Evolutionary conservation across 2,113 vertebrate species (phyloP).

Genomic region (Lycaon pictus): DNA sequence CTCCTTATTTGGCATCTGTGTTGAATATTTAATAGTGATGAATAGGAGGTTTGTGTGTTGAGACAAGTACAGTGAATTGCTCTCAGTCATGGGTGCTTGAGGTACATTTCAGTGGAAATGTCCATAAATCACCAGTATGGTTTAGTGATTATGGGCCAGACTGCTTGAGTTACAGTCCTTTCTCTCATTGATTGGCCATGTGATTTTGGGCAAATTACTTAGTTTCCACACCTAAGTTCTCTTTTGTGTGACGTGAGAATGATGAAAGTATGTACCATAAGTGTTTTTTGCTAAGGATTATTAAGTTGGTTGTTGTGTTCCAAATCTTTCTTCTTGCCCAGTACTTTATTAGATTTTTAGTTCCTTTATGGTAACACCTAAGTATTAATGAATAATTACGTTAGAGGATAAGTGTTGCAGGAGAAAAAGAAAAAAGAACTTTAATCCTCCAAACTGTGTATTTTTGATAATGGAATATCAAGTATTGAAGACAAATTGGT

Average conservation of each 20-base stretch:
- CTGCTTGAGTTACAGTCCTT: neutral
- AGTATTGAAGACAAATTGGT: neutral
- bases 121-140: neutral
- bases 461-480: neutral
- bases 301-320: neutral
- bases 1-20: neutral
- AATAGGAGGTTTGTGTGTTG: neutral
- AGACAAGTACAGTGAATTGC: neutral
- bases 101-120: neutral
- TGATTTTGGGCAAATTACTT: neutral
- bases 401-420: neutral
- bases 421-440: neutral
- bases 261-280: neutral
- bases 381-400: neutral
- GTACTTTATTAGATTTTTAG: slow-evolving; percentile 6
- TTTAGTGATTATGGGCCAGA: neutral
- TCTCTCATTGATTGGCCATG: slow-evolving; percentile 1
- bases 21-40: neutral
- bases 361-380: neutral
- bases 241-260: neutral
- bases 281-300: neutral
- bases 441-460: neutral
- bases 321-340: slow-evolving; percentile 33
- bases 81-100: neutral
- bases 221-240: neutral